Base-by-base conservation (phyloP, 2,888 invertebrate species). In the Cactoblastis cactorum region DNA sequence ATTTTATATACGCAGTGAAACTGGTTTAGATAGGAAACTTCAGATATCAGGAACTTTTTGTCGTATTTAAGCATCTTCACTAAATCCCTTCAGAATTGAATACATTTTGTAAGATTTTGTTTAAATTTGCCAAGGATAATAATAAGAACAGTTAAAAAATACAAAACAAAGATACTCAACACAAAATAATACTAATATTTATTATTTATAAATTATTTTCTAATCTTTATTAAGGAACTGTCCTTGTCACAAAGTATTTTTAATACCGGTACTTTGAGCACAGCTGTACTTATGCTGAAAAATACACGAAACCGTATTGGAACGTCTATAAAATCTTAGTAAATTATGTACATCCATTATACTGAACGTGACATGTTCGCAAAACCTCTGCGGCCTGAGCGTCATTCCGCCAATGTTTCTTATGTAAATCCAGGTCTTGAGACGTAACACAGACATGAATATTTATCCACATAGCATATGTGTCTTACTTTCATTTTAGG, bases 381-480 rank as follows among this genome's bases (percentile, higher is more conserved):
- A 28, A 38, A 46, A n/a, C 33, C 18, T 18, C 17, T 15, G 22
- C 14, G 22, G 33, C 24, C 32, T 28, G 11, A 48, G 12, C 38
- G 11, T 12, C 14, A 11, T 17, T 14, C 24, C 37, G 8, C 19
- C 15, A 22, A 22, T 28, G 34, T 37, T 47, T 34, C 22, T 12
- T 45, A 45, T 45, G 45, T 33, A 35, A 35, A 47, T 35, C 37
- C 24, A n/a, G 24, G 34, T 32, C 41, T 33, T 19, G 33, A 12
- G 41, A 43, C 33, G 17, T 19, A 39, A 49, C 32, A 12, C 18
- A 32, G 9, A 41, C 32, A 49, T 49, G 41, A 34, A 41, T 49
- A 41, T 39, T 43, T 41, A 41, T 49, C 24, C 12, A 18, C 19
- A 12, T 15, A 22, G 34, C 49, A 49, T 41, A 49, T 49, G 47